A percentile compares a stretch with the other conserved stretches of the same genome.
Conservation (phyloP, 2,113 vertebrate genomes). For the Anguilla japonica region DNA sequence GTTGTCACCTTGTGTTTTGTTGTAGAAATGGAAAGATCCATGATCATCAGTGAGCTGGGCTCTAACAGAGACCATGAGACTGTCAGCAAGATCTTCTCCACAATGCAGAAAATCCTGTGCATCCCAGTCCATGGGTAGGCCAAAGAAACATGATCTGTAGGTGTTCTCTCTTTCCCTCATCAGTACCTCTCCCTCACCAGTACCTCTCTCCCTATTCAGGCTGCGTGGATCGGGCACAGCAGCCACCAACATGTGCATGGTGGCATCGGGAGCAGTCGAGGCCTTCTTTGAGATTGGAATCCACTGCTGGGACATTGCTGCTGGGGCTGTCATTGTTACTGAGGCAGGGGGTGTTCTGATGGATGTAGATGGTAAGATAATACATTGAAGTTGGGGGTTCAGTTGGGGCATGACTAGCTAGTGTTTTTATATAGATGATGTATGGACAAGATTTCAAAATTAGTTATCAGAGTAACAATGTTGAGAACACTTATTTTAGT, state of each 20-base stretch:
- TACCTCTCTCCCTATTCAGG: slow-evolving; percentile 53
- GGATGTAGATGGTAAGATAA: slow-evolving; percentile 77
- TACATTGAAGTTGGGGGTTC: background rate
- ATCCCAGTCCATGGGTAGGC: slow-evolving; percentile 86
- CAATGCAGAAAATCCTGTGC: slow-evolving; percentile 84
- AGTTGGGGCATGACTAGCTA: background rate
- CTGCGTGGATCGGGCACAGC: slow-evolving; percentile 86
- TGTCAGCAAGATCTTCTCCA: slow-evolving; percentile 81
- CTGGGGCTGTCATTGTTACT: slow-evolving; percentile 79
- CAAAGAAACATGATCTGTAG: background rate
- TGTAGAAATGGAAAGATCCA: slow-evolving; percentile 83
- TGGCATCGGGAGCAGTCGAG: slow-evolving; percentile 86
- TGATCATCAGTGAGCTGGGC: slow-evolving; percentile 88
- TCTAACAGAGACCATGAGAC: slow-evolving; percentile 79
- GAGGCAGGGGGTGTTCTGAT: slow-evolving; percentile 89
- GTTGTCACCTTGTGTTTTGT: slow-evolving; percentile 10
- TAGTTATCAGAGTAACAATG: background rate
- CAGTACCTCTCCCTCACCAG: background rate
- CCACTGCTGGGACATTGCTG: slow-evolving; percentile 93
- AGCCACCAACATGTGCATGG: slow-evolving; percentile 92
- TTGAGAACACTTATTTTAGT: background rate
- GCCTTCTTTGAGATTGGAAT: slow-evolving; percentile 93
- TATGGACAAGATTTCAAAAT: background rate
- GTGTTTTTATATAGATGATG: background rate
- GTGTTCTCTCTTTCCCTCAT: background rate